Evolutionary conservation across 1,140 invertebrate species (phyloP).

Genomic region (Chymomyza costata): DNA sequence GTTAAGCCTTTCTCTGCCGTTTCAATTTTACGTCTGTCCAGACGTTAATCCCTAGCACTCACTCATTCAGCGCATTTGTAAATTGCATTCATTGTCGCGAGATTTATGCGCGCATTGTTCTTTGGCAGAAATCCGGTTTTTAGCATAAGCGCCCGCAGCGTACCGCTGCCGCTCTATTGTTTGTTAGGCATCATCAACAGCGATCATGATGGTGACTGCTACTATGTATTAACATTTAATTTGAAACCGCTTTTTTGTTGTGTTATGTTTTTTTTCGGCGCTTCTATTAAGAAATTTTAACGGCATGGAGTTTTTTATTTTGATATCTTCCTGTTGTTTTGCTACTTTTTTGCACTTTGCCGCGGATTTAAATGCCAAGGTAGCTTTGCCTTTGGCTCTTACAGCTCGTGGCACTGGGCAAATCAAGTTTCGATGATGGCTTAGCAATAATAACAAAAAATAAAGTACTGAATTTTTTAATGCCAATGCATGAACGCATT

Average conservation of each 20-base stretch:
- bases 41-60: constrained; percentile 56
- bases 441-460: constrained; percentile 17
- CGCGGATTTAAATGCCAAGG: constrained; percentile 63
- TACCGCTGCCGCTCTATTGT: too few species aligned
- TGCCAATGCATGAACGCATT: constrained; percentile 40
- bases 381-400: constrained; percentile 33
- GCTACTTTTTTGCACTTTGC: constrained; percentile 51
- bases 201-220: too few species aligned
- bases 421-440: constrained; percentile 45
- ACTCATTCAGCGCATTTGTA: constrained; percentile 47
- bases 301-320: constrained; percentile 15
- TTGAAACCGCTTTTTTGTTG: constrained; percentile 28
- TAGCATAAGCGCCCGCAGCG: too few species aligned
- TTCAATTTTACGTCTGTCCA: too few species aligned
- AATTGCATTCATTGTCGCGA: constrained; percentile 64
- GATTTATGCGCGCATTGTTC: constrained; percentile 69
- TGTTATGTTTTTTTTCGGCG: constrained; percentile 37
- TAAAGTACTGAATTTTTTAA: constrained; percentile 40
- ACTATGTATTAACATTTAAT: constrained; percentile 70
- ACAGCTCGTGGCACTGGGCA: constrained; percentile 16
- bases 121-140: constrained; percentile 67
- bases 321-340: constrained; percentile 56
- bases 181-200: too few species aligned
- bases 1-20: too few species aligned
- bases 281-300: constrained; percentile 67